A percentile compares a stretch with the other conserved stretches of the same genome.
Evolutionary conservation across 2,888 invertebrate genomes (phyloP).

Genomic region (Proisotoma minuta): DNA sequence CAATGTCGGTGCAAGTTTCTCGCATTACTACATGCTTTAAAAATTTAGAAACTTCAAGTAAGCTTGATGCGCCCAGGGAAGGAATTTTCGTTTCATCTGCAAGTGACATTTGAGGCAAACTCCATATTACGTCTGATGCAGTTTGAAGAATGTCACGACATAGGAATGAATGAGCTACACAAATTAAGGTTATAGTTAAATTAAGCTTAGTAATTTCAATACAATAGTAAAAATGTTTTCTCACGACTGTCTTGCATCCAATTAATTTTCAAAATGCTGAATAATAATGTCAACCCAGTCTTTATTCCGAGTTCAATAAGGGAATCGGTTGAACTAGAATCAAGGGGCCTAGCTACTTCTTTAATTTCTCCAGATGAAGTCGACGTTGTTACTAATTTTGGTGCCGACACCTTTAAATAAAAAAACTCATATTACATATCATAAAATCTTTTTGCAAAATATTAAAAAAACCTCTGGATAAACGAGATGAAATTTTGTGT

Average conservation of each 20-base stretch:
- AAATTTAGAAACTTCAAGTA: conserved; percentile 58
- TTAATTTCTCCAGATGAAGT: conserved; percentile 48
- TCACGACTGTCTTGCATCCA: conserved; percentile 53
- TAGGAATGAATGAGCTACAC: conserved; percentile 50
- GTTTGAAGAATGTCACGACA: conserved; percentile 60
- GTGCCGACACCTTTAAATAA: no score
- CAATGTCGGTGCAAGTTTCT: conserved; percentile 54
- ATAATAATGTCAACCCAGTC: conserved; percentile 59
- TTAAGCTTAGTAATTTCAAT: neutral
- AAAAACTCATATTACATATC: no score
- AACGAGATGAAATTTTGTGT: conserved; percentile 4
- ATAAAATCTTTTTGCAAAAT: no score
- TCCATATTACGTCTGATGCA: conserved; percentile 56
- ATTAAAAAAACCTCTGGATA: no score
- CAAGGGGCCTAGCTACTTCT: neutral
- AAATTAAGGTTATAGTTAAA: conserved; percentile 8
- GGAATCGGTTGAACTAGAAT: conserved; percentile 52
- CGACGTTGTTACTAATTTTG: neutral
- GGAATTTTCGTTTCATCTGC: conserved; percentile 60
- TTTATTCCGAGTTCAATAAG: conserved; percentile 61
- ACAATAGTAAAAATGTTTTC: neutral
- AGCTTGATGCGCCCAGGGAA: conserved; percentile 54
- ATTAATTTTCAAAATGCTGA: conserved; percentile 59
- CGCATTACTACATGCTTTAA: conserved; percentile 56
- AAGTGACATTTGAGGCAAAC: conserved; percentile 59